phyloP scores from a whole-genome alignment of 2,113 vertebrate genomes.

The Atractosteus spatula region DNA sequence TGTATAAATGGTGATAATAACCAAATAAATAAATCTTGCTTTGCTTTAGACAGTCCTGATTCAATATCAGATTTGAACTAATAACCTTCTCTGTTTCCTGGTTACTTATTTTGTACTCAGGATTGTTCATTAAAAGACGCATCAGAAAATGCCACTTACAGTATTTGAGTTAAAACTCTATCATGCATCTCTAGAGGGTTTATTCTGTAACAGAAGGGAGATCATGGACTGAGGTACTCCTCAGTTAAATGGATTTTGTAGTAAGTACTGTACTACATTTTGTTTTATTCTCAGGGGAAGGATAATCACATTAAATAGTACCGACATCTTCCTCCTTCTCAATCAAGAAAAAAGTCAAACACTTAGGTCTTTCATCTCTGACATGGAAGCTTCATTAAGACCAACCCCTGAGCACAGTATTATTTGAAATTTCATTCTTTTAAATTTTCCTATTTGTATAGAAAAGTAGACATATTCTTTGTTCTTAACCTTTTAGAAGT shows the following conservation, averaged over 20 bases:
- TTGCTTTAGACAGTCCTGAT: too few relatives aligned
- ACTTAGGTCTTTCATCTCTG: constrained; percentile 14
- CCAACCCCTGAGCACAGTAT: background rate
- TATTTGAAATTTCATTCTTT: too few relatives aligned
- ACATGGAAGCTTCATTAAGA: constrained; percentile 7
- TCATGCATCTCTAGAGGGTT: background rate
- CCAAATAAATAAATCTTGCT: too few relatives aligned
- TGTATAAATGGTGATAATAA: too few relatives aligned
- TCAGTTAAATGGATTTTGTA: constrained; percentile 1
- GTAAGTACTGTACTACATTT: background rate
- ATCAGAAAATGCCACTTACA: too few relatives aligned
- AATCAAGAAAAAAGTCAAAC: background rate
- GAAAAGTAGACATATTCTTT: too few relatives aligned
- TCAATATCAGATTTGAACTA: too few relatives aligned
- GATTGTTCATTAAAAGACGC: too few relatives aligned
- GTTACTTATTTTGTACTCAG: too few relatives aligned
- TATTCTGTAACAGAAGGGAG: background rate
- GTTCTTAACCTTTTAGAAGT: too few relatives aligned
- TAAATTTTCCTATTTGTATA: too few relatives aligned
- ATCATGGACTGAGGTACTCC: background rate
- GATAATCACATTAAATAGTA: constrained; percentile 11
- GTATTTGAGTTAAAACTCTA: background rate
- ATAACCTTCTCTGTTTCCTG: too few relatives aligned
- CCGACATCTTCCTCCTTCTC: constrained; percentile 7
- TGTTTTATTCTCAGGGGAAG: background rate